Evolutionary conservation across 2,888 invertebrate genomes (phyloP), one percentile per base, ranked within the genome.

Genomic region (Nomada lathburiana): DNA sequence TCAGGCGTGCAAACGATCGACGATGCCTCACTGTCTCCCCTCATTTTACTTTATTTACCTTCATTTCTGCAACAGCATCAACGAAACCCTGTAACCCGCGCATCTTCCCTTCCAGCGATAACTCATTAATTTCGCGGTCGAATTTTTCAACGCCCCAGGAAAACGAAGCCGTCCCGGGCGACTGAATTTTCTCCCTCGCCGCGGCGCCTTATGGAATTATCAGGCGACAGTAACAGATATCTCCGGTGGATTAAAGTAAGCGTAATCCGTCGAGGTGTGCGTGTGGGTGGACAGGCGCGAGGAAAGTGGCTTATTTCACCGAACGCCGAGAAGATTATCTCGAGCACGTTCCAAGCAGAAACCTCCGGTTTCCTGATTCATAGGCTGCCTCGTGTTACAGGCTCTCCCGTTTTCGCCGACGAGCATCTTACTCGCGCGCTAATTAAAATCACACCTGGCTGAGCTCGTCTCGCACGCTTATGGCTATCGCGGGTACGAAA

Each of bases 301-400:
- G 53, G 73, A 82, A 82, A 78, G 74, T 83, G 68, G 57, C 82
- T 74, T 82, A 74, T 78, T 75, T 77, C 67, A 72, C 63, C 53
- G 71, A 71, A 68, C 71, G 44, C 47, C 55, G 65, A 36, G 64
- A 71, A 82, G 82, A 78, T 78, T 77, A 83, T 82, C 83, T 77
- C 77, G 74, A 68, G 71, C 71, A 53, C 59, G 72, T 80, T 62
- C 67, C 7, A 55, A 60, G 52, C 57, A 63, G 83, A 55, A 73
- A 72, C 83, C 83, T 82, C 83, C 78, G 79, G 83, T 78, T 83
- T 78, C 78, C 82, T 79, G 83, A 83, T 83, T 83, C 83, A 83
- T 83, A 78, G 78, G 74, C 75, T 53, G 78, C 67, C 65, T 83
- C 83, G 72, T 69, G 78, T 83, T 83, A 82, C 83, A 64, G n/a